Conservation (phyloP, 2,888 invertebrate genomes). For the Polyommatus iphigenia region DNA sequence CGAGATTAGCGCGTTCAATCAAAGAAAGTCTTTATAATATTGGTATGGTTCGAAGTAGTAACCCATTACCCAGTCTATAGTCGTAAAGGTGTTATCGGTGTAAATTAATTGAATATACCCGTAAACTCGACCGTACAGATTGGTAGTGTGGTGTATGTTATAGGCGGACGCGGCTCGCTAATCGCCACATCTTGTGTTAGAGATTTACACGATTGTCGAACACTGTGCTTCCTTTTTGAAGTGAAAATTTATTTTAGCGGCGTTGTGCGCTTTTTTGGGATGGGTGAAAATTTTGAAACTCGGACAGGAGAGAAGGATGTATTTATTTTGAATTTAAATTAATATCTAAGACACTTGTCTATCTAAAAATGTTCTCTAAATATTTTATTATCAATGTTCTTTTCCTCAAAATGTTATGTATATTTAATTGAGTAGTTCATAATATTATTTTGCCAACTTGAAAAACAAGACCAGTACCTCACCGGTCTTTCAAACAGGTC, state of each 20-base stretch:
- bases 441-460: background rate
- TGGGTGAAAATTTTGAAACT: too few relatives aligned
- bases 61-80: background rate
- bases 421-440: background rate
- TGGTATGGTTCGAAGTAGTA: background rate
- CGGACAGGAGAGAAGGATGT: too few relatives aligned
- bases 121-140: conserved; percentile 4
- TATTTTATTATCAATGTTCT: too few relatives aligned
- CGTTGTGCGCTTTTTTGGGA: too few relatives aligned
- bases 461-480: background rate
- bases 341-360: too few relatives aligned
- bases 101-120: conserved; percentile 3
- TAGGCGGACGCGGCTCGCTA: background rate
- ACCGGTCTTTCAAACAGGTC: background rate
- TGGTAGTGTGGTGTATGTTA: background rate
- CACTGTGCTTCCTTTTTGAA: background rate
- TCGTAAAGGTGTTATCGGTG: background rate
- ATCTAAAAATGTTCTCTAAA: too few relatives aligned
- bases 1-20: too few relatives aligned
- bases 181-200: background rate
- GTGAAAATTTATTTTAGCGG: background rate
- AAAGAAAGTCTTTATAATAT: too few relatives aligned
- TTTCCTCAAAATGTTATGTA: background rate
- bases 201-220: background rate
- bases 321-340: too few relatives aligned